phyloP scores from a whole-genome alignment of 2,888 invertebrate genomes.

The Drosophila mulleri region DNA sequence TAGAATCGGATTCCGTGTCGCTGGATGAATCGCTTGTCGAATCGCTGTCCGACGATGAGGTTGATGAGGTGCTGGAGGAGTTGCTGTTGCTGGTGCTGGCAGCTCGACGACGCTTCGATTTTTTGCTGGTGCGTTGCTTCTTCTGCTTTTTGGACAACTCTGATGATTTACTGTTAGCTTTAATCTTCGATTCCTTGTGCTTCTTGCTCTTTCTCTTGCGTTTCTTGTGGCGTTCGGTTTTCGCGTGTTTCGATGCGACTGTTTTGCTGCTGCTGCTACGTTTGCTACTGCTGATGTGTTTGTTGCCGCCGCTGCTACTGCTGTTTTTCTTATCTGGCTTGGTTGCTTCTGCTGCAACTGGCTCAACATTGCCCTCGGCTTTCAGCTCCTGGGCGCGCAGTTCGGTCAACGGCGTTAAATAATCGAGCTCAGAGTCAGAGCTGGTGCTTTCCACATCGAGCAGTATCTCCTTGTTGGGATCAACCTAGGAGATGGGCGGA shows the following conservation, averaged over 20 bases:
- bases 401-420: constrained; percentile 92
- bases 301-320: constrained; percentile 44
- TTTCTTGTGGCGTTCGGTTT: constrained; percentile 65
- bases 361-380: constrained; percentile 16
- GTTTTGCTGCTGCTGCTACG: constrained; percentile 31
- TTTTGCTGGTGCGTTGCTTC: constrained; percentile 58
- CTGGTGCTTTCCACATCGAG: constrained; percentile 97
- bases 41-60: constrained; percentile 35
- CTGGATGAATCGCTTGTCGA: constrained; percentile 32
- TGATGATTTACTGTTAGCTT: constrained; percentile 22
- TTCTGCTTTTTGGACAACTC: constrained; percentile 39
- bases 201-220: constrained; percentile 66
- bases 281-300: constrained; percentile 38
- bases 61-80: constrained; percentile 22
- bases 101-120: constrained; percentile 68
- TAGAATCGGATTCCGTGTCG: constrained; percentile 79
- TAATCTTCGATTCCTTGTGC: constrained; percentile 56
- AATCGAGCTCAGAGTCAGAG: constrained; percentile 93
- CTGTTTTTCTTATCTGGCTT: constrained; percentile 27
- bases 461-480: constrained; percentile 96
- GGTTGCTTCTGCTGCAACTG: constrained; percentile 21
- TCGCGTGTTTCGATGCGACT: constrained; percentile 51
- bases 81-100: constrained; percentile 51
- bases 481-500: constrained; percentile 86
- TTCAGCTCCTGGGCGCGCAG: constrained; percentile 91